A percentile compares a stretch with the other conserved stretches of the same genome.
Conservation (phyloP, 2,888 invertebrate species). For the Leucophora obtusa region DNA sequence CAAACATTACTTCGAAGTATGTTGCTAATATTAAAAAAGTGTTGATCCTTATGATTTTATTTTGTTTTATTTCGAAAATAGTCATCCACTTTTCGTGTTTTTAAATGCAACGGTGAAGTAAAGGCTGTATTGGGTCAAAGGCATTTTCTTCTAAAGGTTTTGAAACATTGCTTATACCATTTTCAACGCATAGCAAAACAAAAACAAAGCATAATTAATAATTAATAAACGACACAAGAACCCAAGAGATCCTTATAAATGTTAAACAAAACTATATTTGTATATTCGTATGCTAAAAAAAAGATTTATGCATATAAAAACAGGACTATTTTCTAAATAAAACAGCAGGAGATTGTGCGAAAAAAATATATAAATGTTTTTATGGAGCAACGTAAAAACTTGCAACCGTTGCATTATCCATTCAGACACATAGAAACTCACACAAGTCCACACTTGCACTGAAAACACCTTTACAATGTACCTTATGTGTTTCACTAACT, state of each 20-base stretch:
- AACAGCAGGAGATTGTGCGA: slow-evolving; percentile 39
- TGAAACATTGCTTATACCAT: background rate
- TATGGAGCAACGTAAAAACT: slow-evolving; percentile 44
- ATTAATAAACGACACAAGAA: slow-evolving; percentile 63
- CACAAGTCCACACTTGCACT: background rate
- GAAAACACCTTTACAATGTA: slow-evolving; percentile 22
- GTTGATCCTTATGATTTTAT: too few relatives aligned
- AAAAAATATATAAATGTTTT: slow-evolving; percentile 8
- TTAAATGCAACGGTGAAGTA: background rate
- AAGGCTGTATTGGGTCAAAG: background rate
- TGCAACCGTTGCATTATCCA: slow-evolving; percentile 63
- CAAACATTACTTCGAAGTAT: too few relatives aligned
- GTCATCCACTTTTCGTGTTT: too few relatives aligned
- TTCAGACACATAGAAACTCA: slow-evolving; percentile 19
- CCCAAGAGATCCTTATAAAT: slow-evolving; percentile 58
- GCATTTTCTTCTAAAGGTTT: background rate
- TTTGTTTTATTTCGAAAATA: too few relatives aligned
- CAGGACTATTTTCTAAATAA: slow-evolving; percentile 50
- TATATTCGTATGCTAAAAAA: background rate
- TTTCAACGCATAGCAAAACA: slow-evolving; percentile 30
- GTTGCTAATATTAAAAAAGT: too few relatives aligned
- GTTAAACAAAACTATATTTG: slow-evolving; percentile 32
- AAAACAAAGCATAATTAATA: slow-evolving; percentile 63
- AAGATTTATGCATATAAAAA: slow-evolving; percentile 51
- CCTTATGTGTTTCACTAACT: slow-evolving; percentile 54